Percentiles rank a stretch among this genome's conserved stretches.
Evolutionary conservation across 2,888 invertebrate species (phyloP).

Genomic region (Atrina japonica): DNA sequence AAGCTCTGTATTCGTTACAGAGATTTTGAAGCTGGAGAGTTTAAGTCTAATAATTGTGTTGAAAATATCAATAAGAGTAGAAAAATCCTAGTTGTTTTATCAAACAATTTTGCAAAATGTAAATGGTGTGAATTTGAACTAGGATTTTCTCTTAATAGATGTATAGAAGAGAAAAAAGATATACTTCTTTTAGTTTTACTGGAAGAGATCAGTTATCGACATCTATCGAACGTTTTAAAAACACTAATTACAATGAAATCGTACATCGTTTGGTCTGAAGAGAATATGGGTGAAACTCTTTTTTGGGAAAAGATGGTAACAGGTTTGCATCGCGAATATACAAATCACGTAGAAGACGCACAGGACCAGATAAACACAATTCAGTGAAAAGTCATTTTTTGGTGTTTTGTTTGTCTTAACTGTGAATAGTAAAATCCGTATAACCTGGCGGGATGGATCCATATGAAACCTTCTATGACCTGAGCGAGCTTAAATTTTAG

Average conservation of each 20-base stretch:
- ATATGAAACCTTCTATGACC: too few species aligned
- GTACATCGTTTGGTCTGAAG: constrained; percentile 25
- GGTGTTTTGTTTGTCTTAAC: too few species aligned
- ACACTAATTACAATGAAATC: constrained; percentile 13
- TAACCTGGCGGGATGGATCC: too few species aligned
- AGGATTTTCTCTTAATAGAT: constrained; percentile 36
- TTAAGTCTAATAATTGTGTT: constrained; percentile 39
- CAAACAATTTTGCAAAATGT: constrained; percentile 42
- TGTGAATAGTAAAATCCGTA: too few species aligned
- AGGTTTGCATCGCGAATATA: not conserved
- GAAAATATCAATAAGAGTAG: constrained; percentile 45
- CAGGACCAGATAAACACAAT: not conserved
- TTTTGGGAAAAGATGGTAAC: constrained; percentile 32
- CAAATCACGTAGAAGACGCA: not conserved
- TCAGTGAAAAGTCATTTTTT: not conserved
- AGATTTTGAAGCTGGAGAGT: constrained; percentile 35
- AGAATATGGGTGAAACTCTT: constrained; percentile 6
- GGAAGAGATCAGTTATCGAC: constrained; percentile 31
- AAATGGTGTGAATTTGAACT: constrained; percentile 53
- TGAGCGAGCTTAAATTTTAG: too few species aligned
- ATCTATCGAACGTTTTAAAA: constrained; percentile 14
- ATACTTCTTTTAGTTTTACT: constrained; percentile 39
- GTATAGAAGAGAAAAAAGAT: constrained; percentile 26
- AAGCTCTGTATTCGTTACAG: constrained; percentile 32
- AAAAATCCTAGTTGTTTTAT: constrained; percentile 45